Evolutionary conservation across 2,113 vertebrate species (phyloP), one percentile per base, ranked within the genome.

Genomic region (Cisticola juncidis): DNA sequence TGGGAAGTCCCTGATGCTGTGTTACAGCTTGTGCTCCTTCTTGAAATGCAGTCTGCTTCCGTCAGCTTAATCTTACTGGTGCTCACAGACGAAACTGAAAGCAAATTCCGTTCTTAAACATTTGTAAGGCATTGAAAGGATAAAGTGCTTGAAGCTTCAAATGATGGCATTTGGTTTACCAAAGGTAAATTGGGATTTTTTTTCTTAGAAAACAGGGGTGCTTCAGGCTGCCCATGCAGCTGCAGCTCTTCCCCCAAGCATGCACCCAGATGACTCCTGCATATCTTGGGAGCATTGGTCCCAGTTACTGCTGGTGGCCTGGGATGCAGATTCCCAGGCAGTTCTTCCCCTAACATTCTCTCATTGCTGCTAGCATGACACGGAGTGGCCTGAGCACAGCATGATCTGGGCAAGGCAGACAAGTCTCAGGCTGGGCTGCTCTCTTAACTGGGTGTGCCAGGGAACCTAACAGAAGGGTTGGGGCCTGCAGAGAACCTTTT

Each of bases 191-290:
- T 6, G 19, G 5, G 1, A 3, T 25, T 44, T 31, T 61, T 51
- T 62, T 76, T 18, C 51, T 51, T 47, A 44, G 82, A 11, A 74
- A 48, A 15, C 14, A 28, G 28, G 14, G 8, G 1, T 71, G 38
- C 33, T 57, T 56, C 26, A 44, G 29, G 33, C 81, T 85, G 42
- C 51, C 35, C 0, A 0, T 58, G 70, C n/a, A 33, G n/a, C 25
- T 2, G 4, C 2, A 3, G 12, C 47, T 56, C 51, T 61, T 54
- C 12, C 12, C 28, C 12, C 4, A 69, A 2, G 16, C 2, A 0
- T 2, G 17, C 42, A 4, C 9, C 1, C 2, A 19, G 31, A 15
- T 0, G 6, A 4, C 21, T n/a, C 23, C 51, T 21, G 51, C 0
- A 0, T 50, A 4, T 35, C 8, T 11, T 61, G 29, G 57, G 29